Percentiles rank a stretch among this genome's conserved stretches.
phyloP scores from a whole-genome alignment of 2,797 vertebrate species.

The Coccyzus lansbergi region DNA sequence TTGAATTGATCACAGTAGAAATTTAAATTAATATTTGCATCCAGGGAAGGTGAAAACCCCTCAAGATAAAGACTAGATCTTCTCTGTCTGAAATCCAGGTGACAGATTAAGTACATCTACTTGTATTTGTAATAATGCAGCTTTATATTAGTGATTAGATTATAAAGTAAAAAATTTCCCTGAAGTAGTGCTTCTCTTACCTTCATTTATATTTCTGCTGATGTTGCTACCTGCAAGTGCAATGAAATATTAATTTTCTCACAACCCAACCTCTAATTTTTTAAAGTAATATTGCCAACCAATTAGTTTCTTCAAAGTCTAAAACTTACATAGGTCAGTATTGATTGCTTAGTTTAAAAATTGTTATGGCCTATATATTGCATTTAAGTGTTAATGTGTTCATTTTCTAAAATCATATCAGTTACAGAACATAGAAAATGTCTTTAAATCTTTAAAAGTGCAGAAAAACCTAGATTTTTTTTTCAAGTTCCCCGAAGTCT shows the following conservation, averaged over 20 bases:
- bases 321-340: neutral
- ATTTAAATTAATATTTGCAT: neutral
- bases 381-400: neutral
- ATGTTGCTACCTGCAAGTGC: neutral
- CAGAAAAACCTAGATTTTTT: neutral
- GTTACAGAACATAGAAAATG: neutral
- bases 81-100: neutral
- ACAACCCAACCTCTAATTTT: neutral
- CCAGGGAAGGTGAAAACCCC: neutral
- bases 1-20: neutral
- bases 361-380: neutral
- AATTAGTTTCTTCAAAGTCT: neutral
- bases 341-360: neutral
- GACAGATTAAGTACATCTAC: neutral
- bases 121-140: neutral
- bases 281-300: neutral
- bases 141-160: neutral
- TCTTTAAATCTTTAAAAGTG: neutral
- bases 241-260: neutral
- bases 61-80: neutral
- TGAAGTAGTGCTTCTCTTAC: neutral
- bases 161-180: neutral
- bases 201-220: neutral
- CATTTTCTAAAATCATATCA: neutral
- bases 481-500: neutral